Percentiles rank a stretch among this genome's conserved stretches.
These are phyloP conservation scores for Caenorhabditis macrosperma DNA, from an alignment of 2,888 invertebrate genomes.

Conservation along the genomic window DNA sequence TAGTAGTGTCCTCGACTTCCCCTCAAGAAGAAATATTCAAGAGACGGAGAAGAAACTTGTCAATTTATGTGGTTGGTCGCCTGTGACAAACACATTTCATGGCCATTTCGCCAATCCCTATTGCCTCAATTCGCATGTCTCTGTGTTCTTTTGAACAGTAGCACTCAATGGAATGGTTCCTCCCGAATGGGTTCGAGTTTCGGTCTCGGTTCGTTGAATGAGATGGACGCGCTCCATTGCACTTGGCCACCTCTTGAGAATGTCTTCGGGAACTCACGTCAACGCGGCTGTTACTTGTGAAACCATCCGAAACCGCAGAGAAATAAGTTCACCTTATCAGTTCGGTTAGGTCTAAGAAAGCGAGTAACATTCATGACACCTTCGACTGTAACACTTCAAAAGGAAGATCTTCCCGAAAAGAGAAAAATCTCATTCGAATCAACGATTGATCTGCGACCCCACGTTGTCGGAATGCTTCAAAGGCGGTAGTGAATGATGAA, in stretches of 20 bases:
- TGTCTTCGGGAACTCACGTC: neutral
- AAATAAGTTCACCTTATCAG: too few species aligned
- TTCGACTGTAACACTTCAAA: too few species aligned
- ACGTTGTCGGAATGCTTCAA: conserved; percentile 43
- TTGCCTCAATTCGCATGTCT: conserved; percentile 22
- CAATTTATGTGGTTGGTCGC: conserved; percentile 51
- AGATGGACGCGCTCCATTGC: conserved; percentile 6
- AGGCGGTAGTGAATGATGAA: conserved; percentile 46
- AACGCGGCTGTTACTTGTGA: neutral
- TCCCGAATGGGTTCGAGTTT: conserved; percentile 24
- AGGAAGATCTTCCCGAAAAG: too few species aligned
- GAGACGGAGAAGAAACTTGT: conserved; percentile 32
- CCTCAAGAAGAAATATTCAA: conserved; percentile 28
- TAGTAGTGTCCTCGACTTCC: neutral
- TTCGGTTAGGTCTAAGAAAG: too few species aligned
- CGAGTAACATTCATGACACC: too few species aligned
- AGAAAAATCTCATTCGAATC: neutral
- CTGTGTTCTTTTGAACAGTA: conserved; percentile 35
- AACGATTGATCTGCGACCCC: conserved; percentile 18
- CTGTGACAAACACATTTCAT: conserved; percentile 55
- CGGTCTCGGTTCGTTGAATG: conserved; percentile 17
- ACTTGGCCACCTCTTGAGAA: neutral
- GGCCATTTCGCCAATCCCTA: conserved; percentile 39
- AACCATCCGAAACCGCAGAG: neutral
- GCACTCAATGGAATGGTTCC: conserved; percentile 9